phyloP scores from a whole-genome alignment of 2,797 vertebrate species.

The Macrochelys suwanniensis region DNA sequence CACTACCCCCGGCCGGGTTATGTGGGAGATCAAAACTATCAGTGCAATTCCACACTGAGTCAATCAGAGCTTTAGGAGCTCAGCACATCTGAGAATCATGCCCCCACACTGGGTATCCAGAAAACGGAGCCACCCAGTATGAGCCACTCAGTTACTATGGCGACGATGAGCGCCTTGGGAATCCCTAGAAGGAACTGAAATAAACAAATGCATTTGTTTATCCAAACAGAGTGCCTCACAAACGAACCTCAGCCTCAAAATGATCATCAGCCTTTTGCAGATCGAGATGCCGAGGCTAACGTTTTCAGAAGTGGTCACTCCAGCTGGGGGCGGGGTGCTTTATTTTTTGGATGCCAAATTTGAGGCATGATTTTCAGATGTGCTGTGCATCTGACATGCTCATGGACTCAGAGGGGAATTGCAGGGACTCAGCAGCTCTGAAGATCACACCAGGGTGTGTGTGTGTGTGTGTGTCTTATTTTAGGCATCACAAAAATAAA shows the following conservation, averaged over 20 bases:
- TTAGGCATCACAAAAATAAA: not conserved
- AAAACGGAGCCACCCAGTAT: not conserved
- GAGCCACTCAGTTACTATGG: not conserved
- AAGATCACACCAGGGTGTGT: not conserved
- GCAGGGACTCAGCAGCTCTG: not conserved
- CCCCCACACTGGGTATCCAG: not conserved
- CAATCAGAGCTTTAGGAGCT: not conserved
- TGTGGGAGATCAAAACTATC: accelerated
- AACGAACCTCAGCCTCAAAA: not conserved
- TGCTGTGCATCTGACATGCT: not conserved
- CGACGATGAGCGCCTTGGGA: not conserved
- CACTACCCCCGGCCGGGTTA: accelerated
- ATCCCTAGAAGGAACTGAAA: not conserved
- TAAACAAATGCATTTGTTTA: not conserved
- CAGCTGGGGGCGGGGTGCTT: not conserved
- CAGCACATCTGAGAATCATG: not conserved
- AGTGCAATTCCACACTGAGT: not conserved
- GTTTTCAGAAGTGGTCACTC: not conserved
- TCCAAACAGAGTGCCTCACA: not conserved
- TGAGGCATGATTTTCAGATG: not conserved
- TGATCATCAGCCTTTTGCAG: not conserved
- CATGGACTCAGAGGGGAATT: not conserved
- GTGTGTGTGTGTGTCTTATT: not conserved
- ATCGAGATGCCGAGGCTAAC: not conserved
- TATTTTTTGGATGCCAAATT: not conserved